phyloP scores from a whole-genome alignment of 2,888 invertebrate genomes.

The Drosophila pullipes region DNA sequence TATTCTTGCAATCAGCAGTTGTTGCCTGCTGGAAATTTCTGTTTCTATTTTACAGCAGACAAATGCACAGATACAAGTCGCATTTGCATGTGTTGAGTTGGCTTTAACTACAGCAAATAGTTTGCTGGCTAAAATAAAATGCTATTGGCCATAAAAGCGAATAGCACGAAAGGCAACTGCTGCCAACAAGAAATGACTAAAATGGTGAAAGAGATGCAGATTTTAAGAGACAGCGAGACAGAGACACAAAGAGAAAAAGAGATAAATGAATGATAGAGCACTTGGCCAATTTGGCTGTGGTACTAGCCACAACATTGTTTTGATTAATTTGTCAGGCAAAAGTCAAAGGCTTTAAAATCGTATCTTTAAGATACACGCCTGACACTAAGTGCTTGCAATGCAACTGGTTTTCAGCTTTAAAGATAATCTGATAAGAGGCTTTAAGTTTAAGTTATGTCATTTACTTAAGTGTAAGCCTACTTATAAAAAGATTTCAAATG shows the following conservation, averaged over 20 bases:
- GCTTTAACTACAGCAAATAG: conserved; percentile 60
- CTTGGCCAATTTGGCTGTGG: conserved; percentile 52
- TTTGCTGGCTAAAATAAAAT: conserved; percentile 67
- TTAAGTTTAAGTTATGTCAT: neutral
- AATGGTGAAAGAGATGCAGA: neutral
- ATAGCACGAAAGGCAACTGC: conserved; percentile 25
- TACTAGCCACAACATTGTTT: conserved; percentile 70
- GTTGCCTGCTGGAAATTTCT: conserved; percentile 28
- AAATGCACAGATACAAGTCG: conserved; percentile 25
- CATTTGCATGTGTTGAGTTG: conserved; percentile 67
- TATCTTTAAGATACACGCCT: conserved; percentile 25
- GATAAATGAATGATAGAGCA: conserved; percentile 25
- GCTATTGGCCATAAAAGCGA: conserved; percentile 69
- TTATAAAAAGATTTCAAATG: neutral
- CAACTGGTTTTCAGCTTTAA: conserved; percentile 36
- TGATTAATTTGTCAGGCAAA: conserved; percentile 62
- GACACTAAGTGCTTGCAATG: conserved; percentile 53
- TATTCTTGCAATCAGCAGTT: conserved; percentile 39
- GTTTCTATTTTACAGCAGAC: conserved; percentile 50
- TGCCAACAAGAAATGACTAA: conserved; percentile 22
- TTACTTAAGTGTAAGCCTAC: neutral
- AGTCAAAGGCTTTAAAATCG: conserved; percentile 11
- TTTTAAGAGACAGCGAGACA: conserved; percentile 1
- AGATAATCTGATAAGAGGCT: conserved; percentile 12
- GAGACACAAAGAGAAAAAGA: neutral